Conservation (phyloP, 1,140 invertebrate genomes). For the Myzus persicae region DNA sequence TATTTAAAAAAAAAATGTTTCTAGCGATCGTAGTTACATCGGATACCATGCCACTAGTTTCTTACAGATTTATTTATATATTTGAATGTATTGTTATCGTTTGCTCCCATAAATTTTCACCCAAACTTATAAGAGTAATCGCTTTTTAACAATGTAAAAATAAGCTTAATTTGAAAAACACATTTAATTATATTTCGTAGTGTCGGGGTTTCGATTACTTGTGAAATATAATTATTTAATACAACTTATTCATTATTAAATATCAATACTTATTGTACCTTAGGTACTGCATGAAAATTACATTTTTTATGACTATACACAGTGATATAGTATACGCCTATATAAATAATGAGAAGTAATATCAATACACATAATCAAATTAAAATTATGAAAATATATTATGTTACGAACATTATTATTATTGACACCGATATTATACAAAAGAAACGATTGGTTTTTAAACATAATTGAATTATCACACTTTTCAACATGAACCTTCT, state of each 20-base stretch:
- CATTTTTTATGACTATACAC: not conserved
- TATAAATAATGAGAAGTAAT: not conserved
- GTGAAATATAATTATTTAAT: not conserved
- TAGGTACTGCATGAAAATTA: not conserved
- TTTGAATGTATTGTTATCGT: not conserved
- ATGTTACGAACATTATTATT: not conserved
- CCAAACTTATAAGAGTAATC: not conserved
- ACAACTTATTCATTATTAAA: not conserved
- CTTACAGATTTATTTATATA: too few relatives aligned
- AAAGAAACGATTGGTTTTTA: not conserved
- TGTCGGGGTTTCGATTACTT: not conserved
- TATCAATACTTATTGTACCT: not conserved
- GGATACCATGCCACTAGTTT: too few relatives aligned
- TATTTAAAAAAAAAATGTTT: too few relatives aligned
- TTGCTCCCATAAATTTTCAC: not conserved
- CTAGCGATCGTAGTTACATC: too few relatives aligned
- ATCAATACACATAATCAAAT: not conserved
- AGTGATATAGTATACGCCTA: too few relatives aligned
- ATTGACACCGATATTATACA: not conserved
- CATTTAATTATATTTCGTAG: not conserved
- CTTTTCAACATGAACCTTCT: not conserved
- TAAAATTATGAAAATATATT: not conserved
- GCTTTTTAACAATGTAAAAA: not conserved
- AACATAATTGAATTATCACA: constrained; percentile 12
- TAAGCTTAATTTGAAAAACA: not conserved